Conservation (phyloP, 2,888 invertebrate species). For the Andricus curvator region DNA sequence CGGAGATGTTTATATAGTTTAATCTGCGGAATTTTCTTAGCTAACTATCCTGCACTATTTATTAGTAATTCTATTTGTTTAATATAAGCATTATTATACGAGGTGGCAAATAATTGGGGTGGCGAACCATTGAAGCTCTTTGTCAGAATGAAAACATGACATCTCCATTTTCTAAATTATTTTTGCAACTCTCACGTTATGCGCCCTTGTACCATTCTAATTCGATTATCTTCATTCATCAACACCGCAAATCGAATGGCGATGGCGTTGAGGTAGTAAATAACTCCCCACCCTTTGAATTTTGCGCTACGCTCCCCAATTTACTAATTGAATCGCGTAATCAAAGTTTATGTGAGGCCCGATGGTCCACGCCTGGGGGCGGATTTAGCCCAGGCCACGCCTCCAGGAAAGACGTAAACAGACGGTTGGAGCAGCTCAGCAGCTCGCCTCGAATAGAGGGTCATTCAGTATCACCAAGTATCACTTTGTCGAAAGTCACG, state of each 20-base stretch:
- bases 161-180: conserved; percentile 7
- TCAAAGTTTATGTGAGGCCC: conserved; percentile 27
- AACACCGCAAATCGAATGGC: conserved; percentile 3
- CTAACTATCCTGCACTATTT: no score
- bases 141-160: not conserved
- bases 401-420: conserved; percentile 43
- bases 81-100: no score
- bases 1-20: no score
- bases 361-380: conserved; percentile 55
- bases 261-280: conserved; percentile 36
- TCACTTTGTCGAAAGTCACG: conserved; percentile 54
- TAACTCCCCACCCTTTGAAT: conserved; percentile 23
- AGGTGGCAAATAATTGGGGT: no score
- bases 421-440: conserved; percentile 38
- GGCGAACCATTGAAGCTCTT: not conserved
- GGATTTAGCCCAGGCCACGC: conserved; percentile 50
- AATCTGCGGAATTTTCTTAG: no score
- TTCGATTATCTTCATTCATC: conserved; percentile 18
- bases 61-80: no score
- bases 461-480: conserved; percentile 38
- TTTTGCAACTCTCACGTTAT: not conserved
- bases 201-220: not conserved
- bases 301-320: conserved; percentile 60
- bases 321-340: conserved; percentile 73
- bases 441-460: conserved; percentile 8